A percentile compares a stretch with the other conserved stretches of the same genome.
These are phyloP conservation scores for Lagocephalus sceleratus DNA, from an alignment of 2,797 vertebrate genomes.

Conservation along the genomic window DNA sequence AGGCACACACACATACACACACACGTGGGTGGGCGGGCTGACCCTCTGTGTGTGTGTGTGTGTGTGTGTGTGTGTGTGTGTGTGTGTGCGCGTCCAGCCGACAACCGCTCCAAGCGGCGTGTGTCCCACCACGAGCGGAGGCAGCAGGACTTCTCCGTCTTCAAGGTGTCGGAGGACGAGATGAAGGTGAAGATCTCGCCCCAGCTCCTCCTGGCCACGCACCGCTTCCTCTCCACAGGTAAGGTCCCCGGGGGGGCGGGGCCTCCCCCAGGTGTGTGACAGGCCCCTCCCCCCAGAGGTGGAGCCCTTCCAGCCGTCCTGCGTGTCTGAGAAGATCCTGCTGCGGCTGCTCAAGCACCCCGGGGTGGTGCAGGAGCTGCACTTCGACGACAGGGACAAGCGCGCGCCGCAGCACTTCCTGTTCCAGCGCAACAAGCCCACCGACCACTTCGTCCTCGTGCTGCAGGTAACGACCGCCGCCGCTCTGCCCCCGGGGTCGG, in stretches of 20 bases:
- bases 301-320: slow-evolving; percentile 86
- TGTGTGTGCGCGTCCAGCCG: slow-evolving; percentile 69
- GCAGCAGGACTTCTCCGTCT: slow-evolving; percentile 92
- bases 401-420: slow-evolving; percentile 85
- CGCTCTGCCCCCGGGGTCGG: too few relatives aligned
- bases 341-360: slow-evolving; percentile 89
- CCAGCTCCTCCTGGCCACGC: slow-evolving; percentile 91
- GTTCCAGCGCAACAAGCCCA: slow-evolving; percentile 88
- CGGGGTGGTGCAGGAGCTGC: slow-evolving; percentile 90
- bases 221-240: slow-evolving; percentile 97
- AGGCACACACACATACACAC: too few relatives aligned
- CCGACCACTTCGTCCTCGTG: slow-evolving; percentile 91
- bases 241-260: too few relatives aligned
- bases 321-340: slow-evolving; percentile 92
- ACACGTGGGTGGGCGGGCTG: too few relatives aligned
- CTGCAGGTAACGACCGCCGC: slow-evolving; percentile 79
- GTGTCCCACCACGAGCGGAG: slow-evolving; percentile 89
- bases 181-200: slow-evolving; percentile 93
- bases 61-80: neutral
- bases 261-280: too few relatives aligned
- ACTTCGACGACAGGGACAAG: slow-evolving; percentile 88
- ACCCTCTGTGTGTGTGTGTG: neutral
- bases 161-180: slow-evolving; percentile 89
- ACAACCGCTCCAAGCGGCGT: slow-evolving; percentile 90
- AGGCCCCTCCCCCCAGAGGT: slow-evolving; percentile 78